Evolutionary conservation across 2,113 vertebrate species (phyloP).

Genomic region (Corythoichthys intestinalis): DNA sequence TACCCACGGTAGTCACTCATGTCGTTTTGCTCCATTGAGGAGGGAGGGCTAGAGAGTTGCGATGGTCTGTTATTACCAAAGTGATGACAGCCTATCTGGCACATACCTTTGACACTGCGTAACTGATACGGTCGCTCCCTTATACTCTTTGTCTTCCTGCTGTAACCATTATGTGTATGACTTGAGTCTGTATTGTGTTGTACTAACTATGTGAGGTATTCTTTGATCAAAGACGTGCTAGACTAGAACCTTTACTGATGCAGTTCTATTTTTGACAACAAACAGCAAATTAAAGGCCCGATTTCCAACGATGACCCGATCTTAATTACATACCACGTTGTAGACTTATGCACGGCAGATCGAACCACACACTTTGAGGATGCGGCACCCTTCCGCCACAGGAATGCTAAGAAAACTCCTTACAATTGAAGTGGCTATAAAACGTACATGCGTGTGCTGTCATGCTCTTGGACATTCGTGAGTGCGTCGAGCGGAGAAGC

Average conservation of each 20-base stretch:
- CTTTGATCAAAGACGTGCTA: too few relatives aligned
- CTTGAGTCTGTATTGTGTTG: neutral
- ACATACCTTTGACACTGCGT: constrained; percentile 44
- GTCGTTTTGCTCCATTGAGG: constrained; percentile 21
- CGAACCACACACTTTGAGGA: neutral
- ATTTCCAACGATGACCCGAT: neutral
- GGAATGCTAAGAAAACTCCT: constrained; percentile 46
- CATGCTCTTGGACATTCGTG: constrained; percentile 6
- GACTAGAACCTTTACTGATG: neutral
- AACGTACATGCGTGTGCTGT: constrained; percentile 15
- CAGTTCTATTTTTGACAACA: neutral
- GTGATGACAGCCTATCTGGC: constrained; percentile 53
- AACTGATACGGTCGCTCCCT: constrained; percentile 11
- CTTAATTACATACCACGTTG: neutral
- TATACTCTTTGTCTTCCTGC: neutral
- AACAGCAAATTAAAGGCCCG: neutral
- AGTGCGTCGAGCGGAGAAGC: neutral
- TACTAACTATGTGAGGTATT: neutral
- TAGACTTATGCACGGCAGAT: constrained; percentile 7
- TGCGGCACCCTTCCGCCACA: constrained; percentile 31
- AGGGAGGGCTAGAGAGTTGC: constrained; percentile 29
- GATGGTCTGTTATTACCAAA: constrained; percentile 59
- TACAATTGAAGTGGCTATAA: constrained; percentile 11
- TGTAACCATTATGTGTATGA: neutral
- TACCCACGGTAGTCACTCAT: constrained; percentile 14